Evolutionary conservation across 1,140 invertebrate species (phyloP), one percentile per base, ranked within the genome.

Genomic region (Calosoma granatense): DNA sequence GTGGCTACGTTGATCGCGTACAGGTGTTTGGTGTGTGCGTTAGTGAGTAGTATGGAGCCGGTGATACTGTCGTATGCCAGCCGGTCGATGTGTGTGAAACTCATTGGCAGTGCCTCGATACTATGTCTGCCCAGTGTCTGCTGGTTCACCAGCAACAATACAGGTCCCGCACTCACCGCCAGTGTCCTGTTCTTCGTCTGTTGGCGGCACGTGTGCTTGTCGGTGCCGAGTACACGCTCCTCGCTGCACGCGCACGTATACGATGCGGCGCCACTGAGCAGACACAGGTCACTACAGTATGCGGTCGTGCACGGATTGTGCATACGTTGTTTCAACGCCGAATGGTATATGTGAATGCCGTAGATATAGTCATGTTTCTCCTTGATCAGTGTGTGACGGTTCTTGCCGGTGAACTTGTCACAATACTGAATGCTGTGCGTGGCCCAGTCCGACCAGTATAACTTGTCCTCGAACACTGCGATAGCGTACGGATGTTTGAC

Each of bases 401-500:
- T 70, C 65, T 82, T 81, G 0, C 81, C 80, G 1, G 76, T 81
- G 56, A 85, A 80, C 66, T 88, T 90, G 62, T 89, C 75, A 20
- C 82, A 84, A 0, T 76, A 76, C 61, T 84, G 76, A 21, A 89
- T 77, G 15, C 79, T 80, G 60, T 81, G 78, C 0, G 79, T 79
- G 0, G 71, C 70, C 81, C 85, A 87, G 67, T 95, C 91, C 47
- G 85, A 90, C 90, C 92, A 96, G 66, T 86, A 96, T 0, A 97
- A 65, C 11, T 74, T 79, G 71, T 94, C 84, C 71, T 94, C 92
- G 70, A 94, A 96, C 1, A 97, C 81, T 0, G 85, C 80, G 51
- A 97, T 74, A 0, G 87, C 83, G 68, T 87, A 92, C 0, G 92
- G 92, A 73, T 91, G 86, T 60, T 81, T 78, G 3, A 81, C 74